Percentiles rank a stretch among this genome's conserved stretches.
Conservation (phyloP, 2,113 vertebrate species). For the Gobius niger region DNA sequence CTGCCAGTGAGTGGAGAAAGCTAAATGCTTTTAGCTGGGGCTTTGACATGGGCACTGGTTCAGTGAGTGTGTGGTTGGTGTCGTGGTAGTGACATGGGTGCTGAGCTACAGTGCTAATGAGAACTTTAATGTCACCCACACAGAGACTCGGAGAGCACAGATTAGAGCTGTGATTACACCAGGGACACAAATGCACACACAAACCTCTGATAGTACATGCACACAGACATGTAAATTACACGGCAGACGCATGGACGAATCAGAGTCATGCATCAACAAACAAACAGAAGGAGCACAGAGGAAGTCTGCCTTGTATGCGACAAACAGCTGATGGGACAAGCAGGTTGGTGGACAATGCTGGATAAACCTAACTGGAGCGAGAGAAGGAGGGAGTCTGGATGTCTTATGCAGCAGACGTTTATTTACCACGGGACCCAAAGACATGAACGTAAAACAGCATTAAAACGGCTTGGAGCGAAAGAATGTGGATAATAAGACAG, state of each 20-base stretch:
- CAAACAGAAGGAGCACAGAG: slow-evolving; percentile 28
- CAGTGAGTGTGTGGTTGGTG: slow-evolving; percentile 56
- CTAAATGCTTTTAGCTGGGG: no score
- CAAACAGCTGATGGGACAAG: slow-evolving; percentile 7
- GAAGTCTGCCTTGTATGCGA: slow-evolving; percentile 12
- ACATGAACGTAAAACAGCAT: no score
- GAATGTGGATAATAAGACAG: no score
- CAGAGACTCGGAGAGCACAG: slow-evolving; percentile 63
- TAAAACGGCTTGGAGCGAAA: no score
- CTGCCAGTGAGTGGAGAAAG: no score
- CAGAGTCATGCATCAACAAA: slow-evolving; percentile 30
- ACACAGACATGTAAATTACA: slow-evolving; percentile 23
- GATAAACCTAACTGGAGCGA: background rate
- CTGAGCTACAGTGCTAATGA: slow-evolving; percentile 75
- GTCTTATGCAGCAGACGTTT: no score
- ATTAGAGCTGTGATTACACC: slow-evolving; percentile 69
- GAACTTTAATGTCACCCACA: slow-evolving; percentile 75
- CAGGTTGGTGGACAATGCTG: background rate
- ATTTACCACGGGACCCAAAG: no score
- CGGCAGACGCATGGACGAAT: slow-evolving; percentile 18
- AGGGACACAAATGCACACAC: slow-evolving; percentile 45
- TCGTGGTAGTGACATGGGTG: slow-evolving; percentile 69
- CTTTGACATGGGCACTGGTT: background rate
- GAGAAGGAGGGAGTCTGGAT: no score
- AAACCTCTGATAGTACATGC: slow-evolving; percentile 28